Percentiles rank a stretch among this genome's conserved stretches.
These are phyloP conservation scores for Astreopora myriophthalma DNA, from an alignment of 64 coral and sea anemone species.

Conservation along the genomic window DNA sequence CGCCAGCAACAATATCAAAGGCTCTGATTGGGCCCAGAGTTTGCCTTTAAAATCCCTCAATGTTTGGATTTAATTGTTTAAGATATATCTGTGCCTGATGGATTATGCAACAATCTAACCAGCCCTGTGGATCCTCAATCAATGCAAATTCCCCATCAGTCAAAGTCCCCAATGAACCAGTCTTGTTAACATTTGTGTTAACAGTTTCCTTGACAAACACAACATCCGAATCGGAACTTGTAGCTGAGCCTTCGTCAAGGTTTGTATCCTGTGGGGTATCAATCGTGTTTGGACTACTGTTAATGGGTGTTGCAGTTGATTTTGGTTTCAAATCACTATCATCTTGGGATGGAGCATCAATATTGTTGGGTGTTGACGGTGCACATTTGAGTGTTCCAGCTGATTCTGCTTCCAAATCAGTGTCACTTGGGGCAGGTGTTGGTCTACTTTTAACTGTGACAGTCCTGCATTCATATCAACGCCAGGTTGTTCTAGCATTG, in stretches of 20 bases:
- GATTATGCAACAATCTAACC: conserved; percentile 29
- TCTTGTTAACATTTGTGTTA: conserved; percentile 17
- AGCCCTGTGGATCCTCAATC: conserved; percentile 4
- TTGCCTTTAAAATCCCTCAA: conserved; percentile 46
- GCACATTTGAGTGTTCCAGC: not conserved
- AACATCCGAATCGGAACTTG: no score
- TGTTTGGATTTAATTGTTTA: conserved; percentile 12
- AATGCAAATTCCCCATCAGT: not conserved
- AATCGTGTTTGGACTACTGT: no score
- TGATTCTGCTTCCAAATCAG: not conserved
- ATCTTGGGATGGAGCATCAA: no score
- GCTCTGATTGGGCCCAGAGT: not conserved
- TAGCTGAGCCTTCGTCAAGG: no score
- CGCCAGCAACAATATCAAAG: conserved; percentile 16
- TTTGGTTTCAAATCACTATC: no score
- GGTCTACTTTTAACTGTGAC: not conserved
- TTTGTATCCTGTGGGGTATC: no score
- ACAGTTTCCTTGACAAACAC: no score
- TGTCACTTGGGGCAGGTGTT: not conserved
- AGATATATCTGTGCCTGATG: conserved; percentile 30
- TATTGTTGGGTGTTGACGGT: not conserved
- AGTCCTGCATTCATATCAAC: conserved; percentile 20
- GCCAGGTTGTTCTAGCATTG: conserved; percentile 45
- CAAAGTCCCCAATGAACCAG: not conserved
- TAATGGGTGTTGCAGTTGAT: no score